Percentiles rank a stretch among this genome's conserved stretches.
Evolutionary conservation across 2,113 vertebrate genomes (phyloP).

Genomic region (Alligator sinensis): DNA sequence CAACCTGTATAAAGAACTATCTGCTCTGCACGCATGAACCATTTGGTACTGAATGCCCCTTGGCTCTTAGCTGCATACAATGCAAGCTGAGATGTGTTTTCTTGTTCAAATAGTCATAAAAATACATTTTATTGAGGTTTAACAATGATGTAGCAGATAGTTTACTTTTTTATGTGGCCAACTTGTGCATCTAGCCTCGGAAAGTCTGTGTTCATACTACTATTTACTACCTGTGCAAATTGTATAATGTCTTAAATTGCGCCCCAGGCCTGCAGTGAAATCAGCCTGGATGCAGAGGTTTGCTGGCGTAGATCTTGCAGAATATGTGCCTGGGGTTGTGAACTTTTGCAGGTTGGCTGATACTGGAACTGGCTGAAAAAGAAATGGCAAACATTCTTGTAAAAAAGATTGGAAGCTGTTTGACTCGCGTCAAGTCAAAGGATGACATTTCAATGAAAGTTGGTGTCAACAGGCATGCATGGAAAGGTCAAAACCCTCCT

Average conservation of each 20-base stretch:
- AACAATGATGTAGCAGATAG: background rate
- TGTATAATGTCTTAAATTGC: background rate
- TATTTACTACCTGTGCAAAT: background rate
- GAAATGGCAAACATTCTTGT: background rate
- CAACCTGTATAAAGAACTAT: background rate
- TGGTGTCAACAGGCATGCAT: too few species aligned
- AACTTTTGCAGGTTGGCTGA: background rate
- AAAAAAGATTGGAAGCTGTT: background rate
- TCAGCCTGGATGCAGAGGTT: background rate
- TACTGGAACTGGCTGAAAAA: background rate
- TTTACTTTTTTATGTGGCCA: background rate
- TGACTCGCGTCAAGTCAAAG: too few species aligned
- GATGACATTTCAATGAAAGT: too few species aligned
- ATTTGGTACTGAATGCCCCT: background rate
- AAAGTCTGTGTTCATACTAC: background rate
- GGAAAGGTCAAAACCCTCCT: too few species aligned
- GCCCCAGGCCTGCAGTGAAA: accelerated
- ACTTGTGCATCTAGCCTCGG: background rate
- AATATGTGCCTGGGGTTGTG: accelerated
- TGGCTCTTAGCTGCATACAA: background rate
- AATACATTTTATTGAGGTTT: constrained; percentile 6
- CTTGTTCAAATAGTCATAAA: constrained; percentile 4
- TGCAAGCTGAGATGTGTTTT: background rate
- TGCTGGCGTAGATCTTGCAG: accelerated
- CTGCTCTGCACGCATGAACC: background rate